A percentile compares a stretch with the other conserved stretches of the same genome.
phyloP scores from a whole-genome alignment of 2,113 vertebrate genomes.

The Neolamprologus ventralis region DNA sequence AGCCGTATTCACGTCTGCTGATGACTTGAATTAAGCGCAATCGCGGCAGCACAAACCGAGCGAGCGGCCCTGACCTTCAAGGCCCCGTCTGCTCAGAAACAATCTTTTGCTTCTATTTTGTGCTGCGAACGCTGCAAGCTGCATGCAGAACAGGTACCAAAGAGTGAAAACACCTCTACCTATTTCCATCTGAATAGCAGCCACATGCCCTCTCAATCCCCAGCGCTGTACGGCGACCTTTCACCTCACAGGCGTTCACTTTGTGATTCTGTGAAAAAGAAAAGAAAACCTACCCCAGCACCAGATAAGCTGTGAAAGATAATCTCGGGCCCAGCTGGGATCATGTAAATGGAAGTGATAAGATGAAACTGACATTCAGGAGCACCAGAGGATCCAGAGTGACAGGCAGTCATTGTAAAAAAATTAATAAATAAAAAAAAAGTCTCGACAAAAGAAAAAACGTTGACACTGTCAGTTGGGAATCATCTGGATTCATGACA shows the following conservation, averaged over 20 bases:
- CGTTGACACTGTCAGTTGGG: neutral
- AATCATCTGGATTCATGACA: neutral
- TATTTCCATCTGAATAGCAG: conserved; percentile 12
- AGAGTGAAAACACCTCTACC: neutral
- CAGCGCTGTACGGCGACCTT: neutral
- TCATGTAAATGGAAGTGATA: neutral
- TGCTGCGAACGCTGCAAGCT: neutral
- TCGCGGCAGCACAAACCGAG: neutral
- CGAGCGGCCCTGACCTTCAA: conserved; percentile 18
- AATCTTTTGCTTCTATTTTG: conserved; percentile 25
- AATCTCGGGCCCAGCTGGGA: neutral
- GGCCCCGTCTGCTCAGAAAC: neutral
- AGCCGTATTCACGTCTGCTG: neutral
- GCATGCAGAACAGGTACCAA: conserved; percentile 28
- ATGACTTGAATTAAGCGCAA: conserved; percentile 26
- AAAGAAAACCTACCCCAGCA: neutral
- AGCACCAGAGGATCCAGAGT: neutral
- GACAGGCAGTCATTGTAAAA: neutral
- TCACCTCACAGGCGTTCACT: neutral
- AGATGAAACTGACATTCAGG: conserved; percentile 2
- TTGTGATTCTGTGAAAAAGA: neutral
- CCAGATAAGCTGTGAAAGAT: neutral
- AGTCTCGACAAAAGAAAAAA: neutral
- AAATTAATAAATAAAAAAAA: neutral
- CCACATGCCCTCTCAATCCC: neutral